Conservation (phyloP, 2,888 invertebrate genomes). For the Ephialtes manifestator region DNA sequence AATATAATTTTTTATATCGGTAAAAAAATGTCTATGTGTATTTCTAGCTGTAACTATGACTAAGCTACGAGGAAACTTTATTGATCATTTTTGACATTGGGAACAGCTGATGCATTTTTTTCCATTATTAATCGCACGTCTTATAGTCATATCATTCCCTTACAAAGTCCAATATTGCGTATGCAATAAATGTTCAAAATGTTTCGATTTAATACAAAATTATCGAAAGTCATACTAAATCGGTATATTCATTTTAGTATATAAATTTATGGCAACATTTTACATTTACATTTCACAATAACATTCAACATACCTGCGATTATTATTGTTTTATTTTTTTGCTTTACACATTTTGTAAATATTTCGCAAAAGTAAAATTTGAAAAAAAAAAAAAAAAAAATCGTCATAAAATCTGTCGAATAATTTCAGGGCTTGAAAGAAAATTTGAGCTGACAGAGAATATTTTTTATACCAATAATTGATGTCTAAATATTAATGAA, state of each 20-base stretch:
- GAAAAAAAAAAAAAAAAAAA: no score
- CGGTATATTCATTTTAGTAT: no score
- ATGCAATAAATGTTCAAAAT: background rate
- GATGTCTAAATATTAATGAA: background rate
- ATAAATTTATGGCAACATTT: no score
- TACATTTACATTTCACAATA: background rate
- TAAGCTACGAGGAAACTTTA: background rate
- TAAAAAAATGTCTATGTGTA: background rate
- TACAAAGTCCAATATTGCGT: background rate
- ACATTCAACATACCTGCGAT: no score
- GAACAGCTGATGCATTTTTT: background rate
- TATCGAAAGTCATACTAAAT: background rate
- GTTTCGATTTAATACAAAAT: background rate
- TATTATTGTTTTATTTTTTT: no score
- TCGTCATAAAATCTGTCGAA: no score
- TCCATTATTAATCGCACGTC: constrained; percentile 17
- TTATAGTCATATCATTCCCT: background rate
- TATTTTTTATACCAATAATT: no score
- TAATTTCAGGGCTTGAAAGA: no score
- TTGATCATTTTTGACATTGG: constrained; percentile 18
- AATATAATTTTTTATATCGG: background rate
- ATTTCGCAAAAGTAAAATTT: no score
- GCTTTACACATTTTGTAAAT: no score
- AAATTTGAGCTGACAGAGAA: no score
- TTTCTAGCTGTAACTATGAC: background rate